phyloP scores from a whole-genome alignment of 2,888 invertebrate genomes.

The Gastrophysa polygoni region DNA sequence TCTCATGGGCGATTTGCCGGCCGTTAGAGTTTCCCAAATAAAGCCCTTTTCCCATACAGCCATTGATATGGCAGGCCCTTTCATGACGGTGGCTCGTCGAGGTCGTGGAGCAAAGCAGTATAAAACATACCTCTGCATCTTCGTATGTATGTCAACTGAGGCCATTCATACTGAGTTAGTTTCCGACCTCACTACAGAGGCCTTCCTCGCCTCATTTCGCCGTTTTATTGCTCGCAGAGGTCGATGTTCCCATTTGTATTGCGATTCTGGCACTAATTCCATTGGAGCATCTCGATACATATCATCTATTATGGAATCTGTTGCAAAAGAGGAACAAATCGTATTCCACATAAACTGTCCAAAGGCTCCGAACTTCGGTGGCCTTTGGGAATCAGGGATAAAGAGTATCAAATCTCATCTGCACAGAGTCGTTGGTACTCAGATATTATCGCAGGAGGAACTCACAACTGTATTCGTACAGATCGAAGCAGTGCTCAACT shows the following conservation, averaged over 20 bases:
- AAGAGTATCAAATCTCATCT: background rate
- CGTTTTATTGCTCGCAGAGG: slow-evolving; percentile 1
- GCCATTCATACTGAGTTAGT: slow-evolving; percentile 7
- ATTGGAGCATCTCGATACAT: background rate
- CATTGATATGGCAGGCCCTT: background rate
- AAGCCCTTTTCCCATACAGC: no score
- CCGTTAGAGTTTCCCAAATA: background rate
- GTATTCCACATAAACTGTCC: background rate
- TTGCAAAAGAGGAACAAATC: background rate
- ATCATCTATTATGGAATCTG: background rate
- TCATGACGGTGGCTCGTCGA: background rate
- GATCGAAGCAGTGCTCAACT: no score
- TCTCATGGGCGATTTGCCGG: background rate
- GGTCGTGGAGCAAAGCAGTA: background rate
- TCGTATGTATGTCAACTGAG: slow-evolving; percentile 8
- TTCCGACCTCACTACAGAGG: slow-evolving; percentile 10
- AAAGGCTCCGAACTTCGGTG: background rate
- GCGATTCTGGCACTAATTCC: background rate
- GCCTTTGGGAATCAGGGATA: no score
- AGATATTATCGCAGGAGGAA: no score
- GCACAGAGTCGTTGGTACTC: background rate
- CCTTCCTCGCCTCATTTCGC: background rate
- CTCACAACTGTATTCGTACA: background rate
- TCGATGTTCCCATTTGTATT: background rate
- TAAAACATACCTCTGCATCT: background rate